Percentiles rank a stretch among this genome's conserved stretches.
Conservation (phyloP, 2,888 invertebrate species). For the Parapristionchus giblindavisi region DNA sequence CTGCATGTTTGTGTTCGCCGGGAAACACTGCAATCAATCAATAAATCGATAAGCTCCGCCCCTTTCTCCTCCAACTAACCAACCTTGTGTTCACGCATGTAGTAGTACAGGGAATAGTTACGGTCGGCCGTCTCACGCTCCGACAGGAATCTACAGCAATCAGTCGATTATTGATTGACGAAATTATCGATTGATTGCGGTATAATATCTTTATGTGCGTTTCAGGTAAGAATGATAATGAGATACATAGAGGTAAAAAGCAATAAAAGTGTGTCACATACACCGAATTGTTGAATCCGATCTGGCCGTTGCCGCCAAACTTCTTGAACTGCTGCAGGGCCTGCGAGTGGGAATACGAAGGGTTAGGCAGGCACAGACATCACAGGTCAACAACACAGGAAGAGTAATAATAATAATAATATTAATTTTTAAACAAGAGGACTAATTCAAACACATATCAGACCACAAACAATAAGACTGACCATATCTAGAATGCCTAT, state of each 20-base stretch:
- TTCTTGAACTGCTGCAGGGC: slow-evolving; percentile 54
- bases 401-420: neutral
- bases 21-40: slow-evolving; percentile 55
- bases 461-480: neutral
- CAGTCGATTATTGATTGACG: too few relatives aligned
- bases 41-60: too few relatives aligned
- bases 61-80: too few relatives aligned
- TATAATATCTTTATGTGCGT: too few relatives aligned
- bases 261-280: slow-evolving; percentile 6
- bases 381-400: too few relatives aligned
- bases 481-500: neutral
- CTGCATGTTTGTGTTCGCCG: slow-evolving; percentile 55
- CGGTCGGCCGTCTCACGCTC: slow-evolving; percentile 95
- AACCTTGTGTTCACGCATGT: slow-evolving; percentile 83
- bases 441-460: neutral
- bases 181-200: too few relatives aligned
- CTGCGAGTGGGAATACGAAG: too few relatives aligned
- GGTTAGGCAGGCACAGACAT: too few relatives aligned
- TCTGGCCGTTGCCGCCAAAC: slow-evolving; percentile 77
- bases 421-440: neutral
- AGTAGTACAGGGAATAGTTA: slow-evolving; percentile 95
- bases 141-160: slow-evolving; percentile 71
- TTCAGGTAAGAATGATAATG: too few relatives aligned
- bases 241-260: neutral
- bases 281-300: slow-evolving; percentile 90